Evolutionary conservation across 1,140 invertebrate genomes (phyloP).

Genomic region (Cotesia typhae): DNA sequence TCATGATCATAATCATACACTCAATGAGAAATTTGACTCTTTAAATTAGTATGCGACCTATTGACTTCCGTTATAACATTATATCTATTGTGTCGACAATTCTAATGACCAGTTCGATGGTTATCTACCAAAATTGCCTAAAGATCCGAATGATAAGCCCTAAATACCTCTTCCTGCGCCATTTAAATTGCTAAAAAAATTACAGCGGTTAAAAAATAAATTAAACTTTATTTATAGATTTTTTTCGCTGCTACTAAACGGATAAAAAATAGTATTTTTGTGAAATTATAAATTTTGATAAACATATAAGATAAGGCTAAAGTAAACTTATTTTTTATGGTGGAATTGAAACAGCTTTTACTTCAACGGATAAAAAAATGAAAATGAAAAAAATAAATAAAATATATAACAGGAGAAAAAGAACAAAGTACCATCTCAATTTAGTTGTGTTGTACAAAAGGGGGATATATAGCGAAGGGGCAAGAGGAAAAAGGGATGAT

Average conservation of each 20-base stretch:
- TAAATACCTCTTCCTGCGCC: constrained; percentile 23
- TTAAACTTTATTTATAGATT: background rate
- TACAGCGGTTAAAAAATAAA: background rate
- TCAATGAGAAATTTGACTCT: constrained; percentile 18
- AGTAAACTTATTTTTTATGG: constrained; percentile 5
- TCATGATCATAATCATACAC: background rate
- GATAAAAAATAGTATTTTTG: background rate
- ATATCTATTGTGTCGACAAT: constrained; percentile 14
- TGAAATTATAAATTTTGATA: no score
- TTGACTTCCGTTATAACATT: background rate
- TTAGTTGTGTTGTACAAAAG: constrained; percentile 45
- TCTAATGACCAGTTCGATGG: constrained; percentile 18
- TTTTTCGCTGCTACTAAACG: background rate
- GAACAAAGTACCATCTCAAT: constrained; percentile 44
- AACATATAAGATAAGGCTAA: background rate
- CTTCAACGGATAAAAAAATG: background rate
- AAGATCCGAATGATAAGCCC: constrained; percentile 26
- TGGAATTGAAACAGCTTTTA: constrained; percentile 4
- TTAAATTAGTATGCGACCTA: constrained; percentile 20
- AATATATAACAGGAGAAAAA: constrained; percentile 25
- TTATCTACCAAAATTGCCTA: constrained; percentile 25
- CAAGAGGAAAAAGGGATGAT: constrained; percentile 24
- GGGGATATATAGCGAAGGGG: constrained; percentile 16
- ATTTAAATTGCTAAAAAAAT: constrained; percentile 21
- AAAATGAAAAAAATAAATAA: background rate